phyloP scores from a whole-genome alignment of 2,797 vertebrate genomes.

The Erethizon dorsatum region DNA sequence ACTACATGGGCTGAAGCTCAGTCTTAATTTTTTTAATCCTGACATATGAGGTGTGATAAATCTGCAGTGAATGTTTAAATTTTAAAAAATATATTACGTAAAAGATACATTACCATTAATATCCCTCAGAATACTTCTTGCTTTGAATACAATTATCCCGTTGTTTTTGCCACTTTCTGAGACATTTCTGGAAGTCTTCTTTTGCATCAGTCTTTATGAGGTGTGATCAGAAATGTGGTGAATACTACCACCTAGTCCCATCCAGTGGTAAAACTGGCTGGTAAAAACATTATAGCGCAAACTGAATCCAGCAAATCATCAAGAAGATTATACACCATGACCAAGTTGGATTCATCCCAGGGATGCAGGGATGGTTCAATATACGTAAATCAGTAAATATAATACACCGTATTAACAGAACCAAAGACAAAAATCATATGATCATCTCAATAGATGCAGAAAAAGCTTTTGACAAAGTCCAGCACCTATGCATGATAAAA shows the following conservation, averaged over 20 bases:
- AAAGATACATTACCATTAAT: not conserved
- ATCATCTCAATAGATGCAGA: too few species aligned
- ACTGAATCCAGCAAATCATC: too few species aligned
- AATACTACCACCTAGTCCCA: not conserved
- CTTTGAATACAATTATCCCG: not conserved
- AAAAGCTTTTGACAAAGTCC: too few species aligned
- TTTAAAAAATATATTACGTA: not conserved
- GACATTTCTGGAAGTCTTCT: not conserved
- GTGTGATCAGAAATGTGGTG: not conserved
- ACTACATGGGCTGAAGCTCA: not conserved
- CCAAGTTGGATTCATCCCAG: too few species aligned
- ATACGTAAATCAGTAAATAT: too few species aligned
- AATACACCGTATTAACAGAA: too few species aligned
- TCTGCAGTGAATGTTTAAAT: not conserved
- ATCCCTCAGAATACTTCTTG: not conserved
- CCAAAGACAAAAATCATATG: too few species aligned
- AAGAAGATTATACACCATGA: too few species aligned
- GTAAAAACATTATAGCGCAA: not conserved
- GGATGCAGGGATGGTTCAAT: too few species aligned
- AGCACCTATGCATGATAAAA: too few species aligned
- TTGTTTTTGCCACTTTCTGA: not conserved
- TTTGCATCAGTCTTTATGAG: not conserved
- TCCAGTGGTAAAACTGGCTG: not conserved
- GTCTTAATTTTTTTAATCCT: conserved; percentile 51
- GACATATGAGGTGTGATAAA: not conserved